Percentiles rank a stretch among this genome's conserved stretches.
phyloP scores from a whole-genome alignment of 2,113 vertebrate genomes.

The Phalacrocorax aristotelis region DNA sequence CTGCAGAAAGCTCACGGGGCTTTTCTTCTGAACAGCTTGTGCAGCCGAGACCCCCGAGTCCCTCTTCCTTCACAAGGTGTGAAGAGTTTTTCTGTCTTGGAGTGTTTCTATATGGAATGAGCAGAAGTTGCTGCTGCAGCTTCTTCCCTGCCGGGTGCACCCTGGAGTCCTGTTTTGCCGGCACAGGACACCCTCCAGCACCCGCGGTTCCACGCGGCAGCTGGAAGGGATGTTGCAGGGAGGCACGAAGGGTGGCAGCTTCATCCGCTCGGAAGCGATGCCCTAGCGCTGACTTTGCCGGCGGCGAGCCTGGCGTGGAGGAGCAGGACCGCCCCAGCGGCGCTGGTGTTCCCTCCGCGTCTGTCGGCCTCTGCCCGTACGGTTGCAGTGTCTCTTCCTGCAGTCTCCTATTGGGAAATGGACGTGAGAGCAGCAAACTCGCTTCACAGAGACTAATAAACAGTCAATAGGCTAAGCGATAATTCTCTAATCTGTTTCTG shows the following conservation, averaged over 20 bases:
- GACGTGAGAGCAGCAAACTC: not conserved
- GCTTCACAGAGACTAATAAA: not conserved
- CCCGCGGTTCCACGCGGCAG: not conserved
- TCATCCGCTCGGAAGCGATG: fast-evolving
- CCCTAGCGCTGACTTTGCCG: not conserved
- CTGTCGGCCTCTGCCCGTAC: not conserved
- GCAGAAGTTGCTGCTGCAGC: not conserved
- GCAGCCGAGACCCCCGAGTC: not conserved
- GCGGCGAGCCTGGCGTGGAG: fast-evolving
- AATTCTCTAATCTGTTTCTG: not conserved
- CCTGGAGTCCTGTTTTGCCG: not conserved
- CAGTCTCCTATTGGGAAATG: not conserved
- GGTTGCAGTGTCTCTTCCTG: not conserved
- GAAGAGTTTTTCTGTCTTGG: not conserved
- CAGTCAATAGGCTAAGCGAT: not conserved
- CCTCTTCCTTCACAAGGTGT: not conserved
- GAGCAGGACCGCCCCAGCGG: not conserved
- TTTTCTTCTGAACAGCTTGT: not conserved
- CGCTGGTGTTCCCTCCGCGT: not conserved
- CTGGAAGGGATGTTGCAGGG: not conserved
- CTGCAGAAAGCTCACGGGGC: not conserved
- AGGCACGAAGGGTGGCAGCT: not conserved
- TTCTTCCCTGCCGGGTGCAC: not conserved
- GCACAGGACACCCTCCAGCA: not conserved
- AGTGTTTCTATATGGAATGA: not conserved